Evolutionary conservation across 2,888 invertebrate genomes (phyloP).

Genomic region (Tuta absoluta): DNA sequence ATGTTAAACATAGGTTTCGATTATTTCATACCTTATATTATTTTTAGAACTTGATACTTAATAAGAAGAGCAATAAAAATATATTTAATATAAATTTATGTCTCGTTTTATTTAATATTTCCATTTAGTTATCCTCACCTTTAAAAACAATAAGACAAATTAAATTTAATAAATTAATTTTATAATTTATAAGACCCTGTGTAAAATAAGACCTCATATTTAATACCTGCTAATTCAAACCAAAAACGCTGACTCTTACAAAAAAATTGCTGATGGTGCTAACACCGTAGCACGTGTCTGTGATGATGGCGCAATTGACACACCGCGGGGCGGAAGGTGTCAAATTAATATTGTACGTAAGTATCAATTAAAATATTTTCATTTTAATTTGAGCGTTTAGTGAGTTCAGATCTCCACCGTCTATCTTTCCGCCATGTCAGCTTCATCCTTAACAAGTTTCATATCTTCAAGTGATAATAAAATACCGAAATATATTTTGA

Average conservation of each 20-base stretch:
- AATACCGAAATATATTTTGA: constrained; percentile 1
- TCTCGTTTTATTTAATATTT: too few relatives aligned
- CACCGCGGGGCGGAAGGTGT: neutral
- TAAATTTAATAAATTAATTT: too few relatives aligned
- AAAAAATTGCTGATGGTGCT: too few relatives aligned
- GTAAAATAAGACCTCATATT: too few relatives aligned
- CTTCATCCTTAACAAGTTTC: neutral
- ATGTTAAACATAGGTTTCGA: neutral
- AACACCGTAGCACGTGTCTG: too few relatives aligned
- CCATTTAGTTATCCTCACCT: too few relatives aligned
- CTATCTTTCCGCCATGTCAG: neutral
- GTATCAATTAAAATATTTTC: neutral
- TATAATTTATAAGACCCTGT: too few relatives aligned
- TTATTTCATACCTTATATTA: neutral
- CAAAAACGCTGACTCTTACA: too few relatives aligned
- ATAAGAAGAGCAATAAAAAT: neutral
- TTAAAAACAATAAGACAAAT: too few relatives aligned
- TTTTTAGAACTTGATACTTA: neutral
- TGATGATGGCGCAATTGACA: too few relatives aligned
- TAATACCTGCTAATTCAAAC: too few relatives aligned
- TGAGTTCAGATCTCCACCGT: neutral
- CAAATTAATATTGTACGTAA: too few relatives aligned
- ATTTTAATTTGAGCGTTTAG: neutral
- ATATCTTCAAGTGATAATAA: neutral
- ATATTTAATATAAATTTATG: neutral